Evolutionary conservation across 2,113 vertebrate species (phyloP).

Genomic region (Rhabdomys dilectus): DNA sequence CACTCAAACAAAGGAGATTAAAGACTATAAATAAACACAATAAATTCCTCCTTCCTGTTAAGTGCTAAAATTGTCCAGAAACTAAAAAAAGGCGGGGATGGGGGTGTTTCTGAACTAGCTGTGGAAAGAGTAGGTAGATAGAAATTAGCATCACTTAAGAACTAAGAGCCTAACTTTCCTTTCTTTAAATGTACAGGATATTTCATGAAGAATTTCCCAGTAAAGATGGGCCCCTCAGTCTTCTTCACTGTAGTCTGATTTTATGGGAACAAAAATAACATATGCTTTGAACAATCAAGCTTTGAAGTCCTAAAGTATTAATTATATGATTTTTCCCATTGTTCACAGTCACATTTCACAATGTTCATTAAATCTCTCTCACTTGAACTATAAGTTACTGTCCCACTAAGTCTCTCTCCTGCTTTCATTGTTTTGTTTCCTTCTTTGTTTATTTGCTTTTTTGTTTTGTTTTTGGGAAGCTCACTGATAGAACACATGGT

Average conservation of each 20-base stretch:
- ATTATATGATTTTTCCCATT: too few relatives aligned
- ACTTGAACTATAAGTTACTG: too few relatives aligned
- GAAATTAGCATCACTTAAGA: background rate
- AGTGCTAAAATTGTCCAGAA: too few relatives aligned
- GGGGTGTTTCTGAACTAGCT: background rate
- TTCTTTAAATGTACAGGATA: background rate
- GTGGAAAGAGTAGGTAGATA: background rate
- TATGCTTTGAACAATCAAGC: background rate
- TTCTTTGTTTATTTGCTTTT: too few relatives aligned
- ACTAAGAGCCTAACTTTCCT: background rate
- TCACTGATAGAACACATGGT: too few relatives aligned
- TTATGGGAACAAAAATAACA: background rate
- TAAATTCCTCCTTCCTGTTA: background rate
- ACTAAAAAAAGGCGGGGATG: background rate
- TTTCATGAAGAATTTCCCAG: background rate
- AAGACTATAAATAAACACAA: background rate
- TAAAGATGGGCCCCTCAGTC: background rate
- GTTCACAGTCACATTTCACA: too few relatives aligned
- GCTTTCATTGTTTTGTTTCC: too few relatives aligned
- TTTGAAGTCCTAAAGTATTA: background rate
- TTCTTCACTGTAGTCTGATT: background rate
- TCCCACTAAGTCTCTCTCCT: too few relatives aligned
- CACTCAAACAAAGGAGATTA: background rate
- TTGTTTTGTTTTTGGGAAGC: too few relatives aligned
- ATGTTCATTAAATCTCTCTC: too few relatives aligned